Percentiles rank a stretch among this genome's conserved stretches.
These are phyloP conservation scores for Cryptocephalus moraei DNA, from an alignment of 2,888 invertebrate genomes.

Conservation along the genomic window DNA sequence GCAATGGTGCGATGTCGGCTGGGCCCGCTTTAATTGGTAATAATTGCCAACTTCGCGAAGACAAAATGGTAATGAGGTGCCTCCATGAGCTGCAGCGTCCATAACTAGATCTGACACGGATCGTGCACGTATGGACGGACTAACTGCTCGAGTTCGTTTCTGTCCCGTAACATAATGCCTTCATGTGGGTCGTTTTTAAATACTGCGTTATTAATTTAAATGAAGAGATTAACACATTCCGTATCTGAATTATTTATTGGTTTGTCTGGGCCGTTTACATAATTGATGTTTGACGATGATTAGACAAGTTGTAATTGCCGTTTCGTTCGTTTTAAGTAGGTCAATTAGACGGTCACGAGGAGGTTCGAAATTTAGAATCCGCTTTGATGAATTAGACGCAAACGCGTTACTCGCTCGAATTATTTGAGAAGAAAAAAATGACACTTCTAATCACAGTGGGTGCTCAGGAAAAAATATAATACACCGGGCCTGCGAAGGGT, in stretches of 20 bases:
- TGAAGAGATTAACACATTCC: constrained; percentile 11
- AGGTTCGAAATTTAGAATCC: too few species aligned
- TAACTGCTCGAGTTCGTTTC: constrained; percentile 1
- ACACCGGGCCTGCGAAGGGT: too few species aligned
- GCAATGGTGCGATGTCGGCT: constrained; percentile 14
- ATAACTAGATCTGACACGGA: not conserved
- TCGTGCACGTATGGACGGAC: too few species aligned
- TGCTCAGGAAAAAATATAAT: too few species aligned
- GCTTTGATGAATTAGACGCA: too few species aligned
- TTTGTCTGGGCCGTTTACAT: constrained; percentile 4
- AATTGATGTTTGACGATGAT: constrained; percentile 3
- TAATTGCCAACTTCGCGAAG: constrained; percentile 21
- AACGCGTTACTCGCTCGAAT: too few species aligned
- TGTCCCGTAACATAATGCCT: not conserved
- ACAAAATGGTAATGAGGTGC: constrained; percentile 12
- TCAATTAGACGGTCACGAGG: too few species aligned
- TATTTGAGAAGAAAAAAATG: too few species aligned
- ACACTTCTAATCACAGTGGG: too few species aligned
- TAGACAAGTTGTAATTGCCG: not conserved
- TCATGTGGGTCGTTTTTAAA: constrained; percentile 11
- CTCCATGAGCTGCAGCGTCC: not conserved
- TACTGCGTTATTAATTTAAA: constrained; percentile 8
- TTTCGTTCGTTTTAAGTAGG: not conserved
- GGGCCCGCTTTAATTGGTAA: constrained; percentile 27
- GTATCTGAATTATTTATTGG: constrained; percentile 8